Conservation (phyloP, 2,113 vertebrate genomes). For the Boleophthalmus pectinirostris region DNA sequence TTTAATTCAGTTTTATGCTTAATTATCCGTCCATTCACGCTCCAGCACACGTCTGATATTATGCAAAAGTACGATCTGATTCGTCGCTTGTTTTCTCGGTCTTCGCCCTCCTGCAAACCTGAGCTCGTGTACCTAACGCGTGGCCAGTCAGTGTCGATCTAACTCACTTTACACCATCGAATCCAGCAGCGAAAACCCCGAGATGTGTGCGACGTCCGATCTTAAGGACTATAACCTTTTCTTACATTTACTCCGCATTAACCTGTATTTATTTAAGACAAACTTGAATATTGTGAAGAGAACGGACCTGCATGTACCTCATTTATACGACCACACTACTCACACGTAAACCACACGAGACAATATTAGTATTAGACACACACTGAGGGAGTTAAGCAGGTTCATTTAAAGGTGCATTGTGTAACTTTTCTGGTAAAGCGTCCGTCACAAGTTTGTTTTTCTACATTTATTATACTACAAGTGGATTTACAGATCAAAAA, state of each 20-base stretch:
- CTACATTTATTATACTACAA: no score
- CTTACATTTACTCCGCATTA: not conserved
- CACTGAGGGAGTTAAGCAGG: not conserved
- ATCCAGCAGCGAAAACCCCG: not conserved
- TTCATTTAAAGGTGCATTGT: no score
- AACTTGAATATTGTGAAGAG: slow-evolving; percentile 56
- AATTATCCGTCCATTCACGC: no score
- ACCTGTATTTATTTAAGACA: slow-evolving; percentile 8
- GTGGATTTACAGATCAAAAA: no score
- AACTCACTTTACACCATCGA: not conserved
- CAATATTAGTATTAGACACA: not conserved
- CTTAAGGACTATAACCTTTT: not conserved
- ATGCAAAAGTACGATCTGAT: no score
- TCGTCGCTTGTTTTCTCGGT: no score
- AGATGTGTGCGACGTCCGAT: not conserved
- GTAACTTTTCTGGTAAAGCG: no score
- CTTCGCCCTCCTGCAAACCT: no score
- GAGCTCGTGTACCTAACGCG: not conserved
- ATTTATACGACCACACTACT: not conserved
- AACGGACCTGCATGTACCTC: slow-evolving; percentile 44
- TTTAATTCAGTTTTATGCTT: no score
- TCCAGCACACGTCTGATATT: no score
- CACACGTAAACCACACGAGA: not conserved
- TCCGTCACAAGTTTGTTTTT: no score
- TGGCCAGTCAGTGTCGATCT: not conserved